Conservation (phyloP, 2,888 invertebrate species). For the Dorcus parallelipipedus region DNA sequence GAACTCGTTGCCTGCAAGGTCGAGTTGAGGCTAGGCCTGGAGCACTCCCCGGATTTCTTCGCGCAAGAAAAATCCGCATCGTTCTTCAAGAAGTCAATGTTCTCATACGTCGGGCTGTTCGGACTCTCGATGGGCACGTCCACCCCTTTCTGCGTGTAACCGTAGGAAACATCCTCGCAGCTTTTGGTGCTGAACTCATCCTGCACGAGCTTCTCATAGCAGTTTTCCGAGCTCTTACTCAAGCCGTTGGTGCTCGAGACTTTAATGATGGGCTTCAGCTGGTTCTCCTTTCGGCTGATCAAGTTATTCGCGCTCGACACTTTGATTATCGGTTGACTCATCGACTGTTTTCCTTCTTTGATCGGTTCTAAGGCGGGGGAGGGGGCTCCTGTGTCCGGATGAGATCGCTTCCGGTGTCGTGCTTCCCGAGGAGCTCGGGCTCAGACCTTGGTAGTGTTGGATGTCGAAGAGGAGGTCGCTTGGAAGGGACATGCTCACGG, state of each 20-base stretch:
- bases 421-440: conserved; percentile 59
- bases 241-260: conserved; percentile 35
- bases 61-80: conserved; percentile 32
- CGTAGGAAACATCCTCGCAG: conserved; percentile 30
- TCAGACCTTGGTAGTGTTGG: conserved; percentile 62
- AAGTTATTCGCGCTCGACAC: conserved; percentile 19
- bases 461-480: conserved; percentile 72
- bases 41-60: conserved; percentile 1
- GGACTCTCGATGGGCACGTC: not conserved
- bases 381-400: conserved; percentile 46
- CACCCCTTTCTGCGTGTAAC: not conserved
- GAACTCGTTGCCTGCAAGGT: not conserved
- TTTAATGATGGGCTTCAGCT: conserved; percentile 33
- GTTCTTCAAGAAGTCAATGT: conserved; percentile 42
- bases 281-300: conserved; percentile 30
- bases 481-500: conserved; percentile 61
- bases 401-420: conserved; percentile 58
- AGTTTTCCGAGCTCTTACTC: conserved; percentile 30
- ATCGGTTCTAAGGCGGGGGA: conserved; percentile 56
- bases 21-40: not conserved
- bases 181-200: conserved; percentile 31
- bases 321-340: conserved; percentile 19
- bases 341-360: conserved; percentile 49
- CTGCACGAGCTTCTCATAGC: conserved; percentile 17
- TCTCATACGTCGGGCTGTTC: conserved; percentile 39